These are phyloP conservation scores for Synchiropus splendidus DNA, from an alignment of 2,113 vertebrate genomes.

Conservation along the genomic window DNA sequence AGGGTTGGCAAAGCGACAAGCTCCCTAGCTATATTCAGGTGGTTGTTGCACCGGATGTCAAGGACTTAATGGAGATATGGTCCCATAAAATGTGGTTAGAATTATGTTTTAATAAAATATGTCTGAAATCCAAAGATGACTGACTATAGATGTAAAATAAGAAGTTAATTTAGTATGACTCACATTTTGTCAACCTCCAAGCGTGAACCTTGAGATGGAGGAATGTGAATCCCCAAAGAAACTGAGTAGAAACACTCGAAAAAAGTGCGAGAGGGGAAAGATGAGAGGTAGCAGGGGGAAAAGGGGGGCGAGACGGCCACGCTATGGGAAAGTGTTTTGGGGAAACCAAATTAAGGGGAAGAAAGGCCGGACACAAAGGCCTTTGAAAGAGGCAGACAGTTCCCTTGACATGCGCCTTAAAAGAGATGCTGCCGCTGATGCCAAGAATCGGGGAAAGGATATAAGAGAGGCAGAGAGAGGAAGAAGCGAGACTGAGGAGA, in stretches of 20 bases:
- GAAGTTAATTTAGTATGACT: neutral
- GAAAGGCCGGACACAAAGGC: slow-evolving; percentile 65
- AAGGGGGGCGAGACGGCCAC: slow-evolving; percentile 53
- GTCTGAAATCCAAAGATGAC: neutral
- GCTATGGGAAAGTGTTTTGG: slow-evolving; percentile 70
- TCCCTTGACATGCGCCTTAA: slow-evolving; percentile 67
- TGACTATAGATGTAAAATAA: neutral
- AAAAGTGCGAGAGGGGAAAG: slow-evolving; percentile 20
- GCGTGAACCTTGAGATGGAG: too few species aligned
- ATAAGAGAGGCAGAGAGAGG: slow-evolving; percentile 31
- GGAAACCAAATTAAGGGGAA: slow-evolving; percentile 65
- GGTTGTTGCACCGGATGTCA: slow-evolving; percentile 30
- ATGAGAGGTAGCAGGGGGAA: slow-evolving; percentile 37
- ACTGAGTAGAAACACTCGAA: slow-evolving; percentile 6
- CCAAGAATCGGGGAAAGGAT: slow-evolving; percentile 48
- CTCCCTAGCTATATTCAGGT: neutral
- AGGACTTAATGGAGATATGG: slow-evolving; percentile 19
- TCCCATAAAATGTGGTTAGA: neutral
- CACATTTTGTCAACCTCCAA: neutral
- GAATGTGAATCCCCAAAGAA: too few species aligned
- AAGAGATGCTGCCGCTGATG: slow-evolving; percentile 60
- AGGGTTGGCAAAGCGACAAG: slow-evolving; percentile 2
- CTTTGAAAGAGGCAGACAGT: slow-evolving; percentile 67
- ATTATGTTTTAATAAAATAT: too few species aligned
- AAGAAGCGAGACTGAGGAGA: slow-evolving; percentile 19